Base-by-base conservation (phyloP, 2,113 vertebrate species). In the Anoura caudifer region DNA sequence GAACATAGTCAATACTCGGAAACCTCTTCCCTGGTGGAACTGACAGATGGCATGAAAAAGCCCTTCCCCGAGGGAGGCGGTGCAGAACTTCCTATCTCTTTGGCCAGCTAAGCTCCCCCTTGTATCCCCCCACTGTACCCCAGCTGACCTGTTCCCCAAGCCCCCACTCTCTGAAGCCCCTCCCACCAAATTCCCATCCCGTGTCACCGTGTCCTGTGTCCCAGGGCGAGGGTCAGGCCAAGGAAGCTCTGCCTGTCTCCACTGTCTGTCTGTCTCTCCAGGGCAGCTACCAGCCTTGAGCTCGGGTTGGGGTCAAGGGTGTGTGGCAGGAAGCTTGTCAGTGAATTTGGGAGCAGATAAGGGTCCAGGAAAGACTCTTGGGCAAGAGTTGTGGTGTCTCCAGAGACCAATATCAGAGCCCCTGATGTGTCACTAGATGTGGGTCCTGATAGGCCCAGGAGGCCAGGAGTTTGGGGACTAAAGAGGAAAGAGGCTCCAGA, bases 231-330 rank as follows among this genome's bases (percentile, higher is more conserved):
- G 33, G 7, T 54, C 24, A 72, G 47, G 47, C 16, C 7, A 0
- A 31, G 47, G 16, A 16, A 10, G 15, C 19, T 73, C 38, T 65
- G n/a, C 63, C 72, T 38, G 61, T 33, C 38, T 77, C 52, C 1
- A 6, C 8, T 0, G 14, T 76, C 94, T 0, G 14, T 83, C 81
- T 0, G 14, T 83, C 94, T 13, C 1, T n/a, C 17, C 38, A 50
- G 28, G 9, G 28, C 5, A 52, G 54, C 80, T 1, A 24, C 61
- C 33, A 76, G 33, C 79, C 33, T 69, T 15, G 7, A 76, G 33
- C 26, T 0, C 0, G 1, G 31, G 16, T 16, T 12, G 26, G 20
- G 11, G n/a, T 12, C 9, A 2, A 38, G 33, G 14, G 4, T 13
- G 3, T 36, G 12, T 3, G 38, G 16, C 76, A 73, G 76, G 83